These are phyloP conservation scores for Yoshiicerus persimilis DNA, from an alignment of 1,140 invertebrate genomes.

Conservation along the genomic window DNA sequence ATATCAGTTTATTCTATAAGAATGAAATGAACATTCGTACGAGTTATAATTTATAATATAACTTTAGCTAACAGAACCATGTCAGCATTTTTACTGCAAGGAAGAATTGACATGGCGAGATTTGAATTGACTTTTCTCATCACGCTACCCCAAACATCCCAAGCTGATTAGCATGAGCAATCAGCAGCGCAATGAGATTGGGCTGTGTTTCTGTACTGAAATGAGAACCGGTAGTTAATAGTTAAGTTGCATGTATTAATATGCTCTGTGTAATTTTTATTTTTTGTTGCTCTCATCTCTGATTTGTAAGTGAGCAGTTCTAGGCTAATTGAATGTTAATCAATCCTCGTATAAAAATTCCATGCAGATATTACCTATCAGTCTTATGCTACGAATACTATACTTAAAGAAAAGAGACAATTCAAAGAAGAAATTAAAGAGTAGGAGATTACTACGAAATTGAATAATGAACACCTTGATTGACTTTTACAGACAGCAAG, in stretches of 20 bases:
- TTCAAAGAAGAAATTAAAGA: neutral
- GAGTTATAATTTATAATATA: neutral
- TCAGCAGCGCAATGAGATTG: neutral
- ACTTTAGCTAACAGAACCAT: neutral
- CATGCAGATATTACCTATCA: neutral
- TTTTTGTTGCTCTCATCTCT: conserved; percentile 7
- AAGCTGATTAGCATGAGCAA: conserved; percentile 3
- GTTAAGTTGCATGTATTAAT: neutral
- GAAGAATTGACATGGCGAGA: neutral
- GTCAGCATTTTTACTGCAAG: neutral
- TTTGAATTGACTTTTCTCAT: conserved; percentile 13
- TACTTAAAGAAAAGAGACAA: neutral
- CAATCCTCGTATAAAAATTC: neutral
- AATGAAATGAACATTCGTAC: neutral
- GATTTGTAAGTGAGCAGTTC: conserved; percentile 16
- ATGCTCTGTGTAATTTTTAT: neutral
- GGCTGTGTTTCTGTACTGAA: neutral
- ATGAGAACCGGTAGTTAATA: neutral
- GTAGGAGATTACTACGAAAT: neutral
- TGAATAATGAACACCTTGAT: neutral
- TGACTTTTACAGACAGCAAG: neutral
- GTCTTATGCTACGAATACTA: no score
- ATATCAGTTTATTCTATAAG: neutral
- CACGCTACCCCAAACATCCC: neutral
- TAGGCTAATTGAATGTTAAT: conserved; percentile 23